A percentile compares a stretch with the other conserved stretches of the same genome.
These are phyloP conservation scores for Reinhardtius hippoglossoides DNA, from an alignment of 2,113 vertebrate species.

Conservation along the genomic window DNA sequence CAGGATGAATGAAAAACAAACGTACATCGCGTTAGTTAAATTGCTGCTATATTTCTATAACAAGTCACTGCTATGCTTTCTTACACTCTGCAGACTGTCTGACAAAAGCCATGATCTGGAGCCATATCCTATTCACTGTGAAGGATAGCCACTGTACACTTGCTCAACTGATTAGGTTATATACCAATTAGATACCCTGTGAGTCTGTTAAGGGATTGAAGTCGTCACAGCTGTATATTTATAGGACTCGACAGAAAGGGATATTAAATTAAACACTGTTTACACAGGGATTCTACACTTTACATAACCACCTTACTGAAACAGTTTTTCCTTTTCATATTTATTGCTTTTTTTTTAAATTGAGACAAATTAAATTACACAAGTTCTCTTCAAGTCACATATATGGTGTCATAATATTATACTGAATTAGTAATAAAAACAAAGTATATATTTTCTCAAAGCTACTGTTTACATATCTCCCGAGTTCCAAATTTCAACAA, in stretches of 20 bases:
- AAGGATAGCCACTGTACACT: constrained; percentile 24
- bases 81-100: neutral
- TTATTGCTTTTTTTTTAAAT: neutral
- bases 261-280: constrained; percentile 48
- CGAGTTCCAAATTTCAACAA: too few species aligned
- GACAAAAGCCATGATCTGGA: constrained; percentile 13
- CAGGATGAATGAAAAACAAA: too few species aligned
- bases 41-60: too few species aligned
- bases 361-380: neutral
- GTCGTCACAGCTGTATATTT: constrained; percentile 41
- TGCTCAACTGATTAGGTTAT: constrained; percentile 50
- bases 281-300: constrained; percentile 16
- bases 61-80: neutral
- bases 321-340: neutral
- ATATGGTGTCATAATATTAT: neutral
- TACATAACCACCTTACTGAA: constrained; percentile 1
- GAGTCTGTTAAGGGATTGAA: constrained; percentile 42
- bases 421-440: neutral
- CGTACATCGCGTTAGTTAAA: too few species aligned
- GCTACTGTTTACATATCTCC: too few species aligned
- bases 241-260: constrained; percentile 41
- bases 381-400: neutral
- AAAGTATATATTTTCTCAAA: neutral
- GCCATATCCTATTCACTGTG: constrained; percentile 20
- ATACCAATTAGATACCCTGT: constrained; percentile 49